Evolutionary conservation across 2,888 invertebrate genomes (phyloP).

Genomic region (Hyppa rectilinea): DNA sequence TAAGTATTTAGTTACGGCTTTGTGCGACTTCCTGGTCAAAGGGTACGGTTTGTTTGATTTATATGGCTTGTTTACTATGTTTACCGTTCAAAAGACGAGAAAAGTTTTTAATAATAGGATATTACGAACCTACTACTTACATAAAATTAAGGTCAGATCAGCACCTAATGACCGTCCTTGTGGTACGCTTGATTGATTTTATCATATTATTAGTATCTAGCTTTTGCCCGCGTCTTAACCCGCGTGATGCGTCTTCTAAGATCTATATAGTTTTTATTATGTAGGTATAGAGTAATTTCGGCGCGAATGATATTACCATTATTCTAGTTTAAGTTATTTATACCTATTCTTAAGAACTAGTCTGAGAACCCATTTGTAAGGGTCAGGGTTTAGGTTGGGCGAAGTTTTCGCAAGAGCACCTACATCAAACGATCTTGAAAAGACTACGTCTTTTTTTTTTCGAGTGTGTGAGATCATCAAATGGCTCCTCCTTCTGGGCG

Average conservation of each 20-base stretch:
- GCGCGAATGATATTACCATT: not conserved
- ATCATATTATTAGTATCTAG: not conserved
- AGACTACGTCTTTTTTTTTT: no score
- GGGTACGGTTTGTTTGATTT: constrained; percentile 33
- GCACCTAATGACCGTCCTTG: constrained; percentile 43
- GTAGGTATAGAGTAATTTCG: no score
- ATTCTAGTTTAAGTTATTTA: not conserved
- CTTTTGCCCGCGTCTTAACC: no score
- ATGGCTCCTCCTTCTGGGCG: no score
- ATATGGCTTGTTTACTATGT: constrained; percentile 23
- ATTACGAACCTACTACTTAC: not conserved
- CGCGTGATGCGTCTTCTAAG: no score
- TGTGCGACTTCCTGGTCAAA: constrained; percentile 58
- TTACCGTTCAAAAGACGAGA: constrained; percentile 17
- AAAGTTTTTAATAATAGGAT: constrained; percentile 13
- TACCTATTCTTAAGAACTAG: not conserved
- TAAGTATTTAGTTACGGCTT: constrained; percentile 33
- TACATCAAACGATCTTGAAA: constrained; percentile 12
- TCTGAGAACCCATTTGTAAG: not conserved
- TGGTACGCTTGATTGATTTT: constrained; percentile 11
- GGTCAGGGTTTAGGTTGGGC: no score
- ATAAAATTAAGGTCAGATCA: constrained; percentile 29
- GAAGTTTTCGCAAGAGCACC: not conserved
- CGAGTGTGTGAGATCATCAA: no score
- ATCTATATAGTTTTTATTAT: no score